Conservation (phyloP, 2,888 invertebrate species). For the Clanis bilineata region DNA sequence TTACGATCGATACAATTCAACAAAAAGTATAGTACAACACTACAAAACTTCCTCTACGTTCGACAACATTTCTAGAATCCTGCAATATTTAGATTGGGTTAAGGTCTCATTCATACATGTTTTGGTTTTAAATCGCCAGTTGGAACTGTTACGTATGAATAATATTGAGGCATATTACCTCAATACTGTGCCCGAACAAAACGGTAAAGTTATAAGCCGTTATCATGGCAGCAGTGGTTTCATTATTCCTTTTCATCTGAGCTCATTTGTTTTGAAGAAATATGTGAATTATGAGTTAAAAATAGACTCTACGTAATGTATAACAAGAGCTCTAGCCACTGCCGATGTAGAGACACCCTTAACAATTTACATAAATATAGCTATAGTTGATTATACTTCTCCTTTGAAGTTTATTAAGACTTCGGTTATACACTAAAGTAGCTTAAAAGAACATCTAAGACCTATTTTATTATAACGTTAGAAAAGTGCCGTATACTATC, state of each 20-base stretch:
- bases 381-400: too few species aligned
- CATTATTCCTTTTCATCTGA: neutral
- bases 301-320: conserved; percentile 1
- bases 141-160: neutral
- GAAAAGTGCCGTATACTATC: too few species aligned
- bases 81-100: neutral
- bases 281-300: neutral
- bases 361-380: too few species aligned
- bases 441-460: neutral
- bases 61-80: neutral
- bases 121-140: neutral
- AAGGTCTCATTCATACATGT: neutral
- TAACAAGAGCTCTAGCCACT: neutral
- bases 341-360: neutral
- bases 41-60: neutral
- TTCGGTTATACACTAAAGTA: neutral
- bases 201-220: neutral
- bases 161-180: neutral
- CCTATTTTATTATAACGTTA: neutral
- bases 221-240: neutral
- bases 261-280: conserved; percentile 5
- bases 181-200: neutral
- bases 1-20: neutral
- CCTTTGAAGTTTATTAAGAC: neutral
- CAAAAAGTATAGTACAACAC: neutral